Evolutionary conservation across 2,113 vertebrate genomes (phyloP).

Genomic region (Monarcha castaneiventris): DNA sequence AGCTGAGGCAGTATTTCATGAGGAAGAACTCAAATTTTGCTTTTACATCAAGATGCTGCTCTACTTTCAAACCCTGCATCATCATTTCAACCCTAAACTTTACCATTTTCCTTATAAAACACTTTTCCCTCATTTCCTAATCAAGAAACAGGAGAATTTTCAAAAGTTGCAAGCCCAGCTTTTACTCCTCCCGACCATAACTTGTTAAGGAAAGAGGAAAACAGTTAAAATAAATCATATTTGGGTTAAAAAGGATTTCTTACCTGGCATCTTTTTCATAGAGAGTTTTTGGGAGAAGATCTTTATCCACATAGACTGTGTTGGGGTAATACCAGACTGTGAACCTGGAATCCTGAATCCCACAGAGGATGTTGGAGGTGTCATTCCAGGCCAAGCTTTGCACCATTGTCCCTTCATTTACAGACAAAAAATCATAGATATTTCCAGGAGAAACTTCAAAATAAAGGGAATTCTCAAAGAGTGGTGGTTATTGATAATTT

Average conservation of each 20-base stretch:
- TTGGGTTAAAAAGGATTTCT: not conserved
- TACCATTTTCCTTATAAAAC: not conserved
- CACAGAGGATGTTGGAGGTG: constrained; percentile 88
- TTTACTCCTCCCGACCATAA: not conserved
- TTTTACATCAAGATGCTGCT: not conserved
- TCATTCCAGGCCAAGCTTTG: constrained; percentile 93
- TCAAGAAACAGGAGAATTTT: not conserved
- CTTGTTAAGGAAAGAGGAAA: not conserved
- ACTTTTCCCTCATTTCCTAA: not conserved
- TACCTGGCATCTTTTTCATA: constrained; percentile 89
- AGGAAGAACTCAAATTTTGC: not conserved
- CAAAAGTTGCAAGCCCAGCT: not conserved
- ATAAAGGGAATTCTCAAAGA: not conserved
- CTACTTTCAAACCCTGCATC: not conserved
- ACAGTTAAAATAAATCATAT: not conserved
- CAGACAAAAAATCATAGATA: not conserved
- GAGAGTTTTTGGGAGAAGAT: constrained; percentile 88
- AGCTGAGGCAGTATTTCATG: not conserved
- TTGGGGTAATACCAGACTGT: constrained; percentile 93
- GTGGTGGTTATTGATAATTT: not conserved
- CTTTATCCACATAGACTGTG: constrained; percentile 88
- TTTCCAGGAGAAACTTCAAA: not conserved
- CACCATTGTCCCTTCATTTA: constrained; percentile 86
- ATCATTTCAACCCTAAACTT: not conserved
- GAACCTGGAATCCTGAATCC: constrained; percentile 86